Percentiles rank a stretch among this genome's conserved stretches.
Conservation (phyloP, 2,888 invertebrate species). For the Plemyria rubiginata region DNA sequence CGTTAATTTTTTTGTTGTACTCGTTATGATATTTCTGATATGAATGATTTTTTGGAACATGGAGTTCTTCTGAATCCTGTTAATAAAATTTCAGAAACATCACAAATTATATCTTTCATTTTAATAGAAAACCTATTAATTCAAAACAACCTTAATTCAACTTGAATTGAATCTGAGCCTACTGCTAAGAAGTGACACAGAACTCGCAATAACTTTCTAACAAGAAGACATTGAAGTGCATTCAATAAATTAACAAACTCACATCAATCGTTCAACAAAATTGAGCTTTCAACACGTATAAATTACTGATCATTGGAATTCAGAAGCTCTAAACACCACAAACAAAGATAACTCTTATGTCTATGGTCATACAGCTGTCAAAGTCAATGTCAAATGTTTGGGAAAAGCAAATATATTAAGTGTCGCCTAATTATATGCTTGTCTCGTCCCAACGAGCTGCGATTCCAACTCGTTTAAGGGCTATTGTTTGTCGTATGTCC, state of each 20-base stretch:
- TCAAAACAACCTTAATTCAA: background rate
- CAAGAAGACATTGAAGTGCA: conserved; percentile 12
- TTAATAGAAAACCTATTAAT: too few species aligned
- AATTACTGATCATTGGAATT: conserved; percentile 16
- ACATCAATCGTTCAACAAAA: conserved; percentile 29
- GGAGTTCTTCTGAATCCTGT: too few species aligned
- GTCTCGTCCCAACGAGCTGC: conserved; percentile 66
- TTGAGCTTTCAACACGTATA: conserved; percentile 31
- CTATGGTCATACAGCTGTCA: conserved; percentile 35
- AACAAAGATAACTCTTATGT: conserved; percentile 28
- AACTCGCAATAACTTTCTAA: conserved; percentile 8
- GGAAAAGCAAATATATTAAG: conserved; percentile 39
- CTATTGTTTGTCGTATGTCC: conserved; percentile 62
- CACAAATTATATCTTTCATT: too few species aligned
- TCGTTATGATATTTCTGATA: background rate
- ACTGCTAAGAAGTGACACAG: background rate
- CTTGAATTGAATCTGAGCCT: background rate
- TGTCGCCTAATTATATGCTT: conserved; percentile 68
- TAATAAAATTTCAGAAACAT: too few species aligned
- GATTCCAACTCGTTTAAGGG: conserved; percentile 78
- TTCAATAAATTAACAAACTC: conserved; percentile 24
- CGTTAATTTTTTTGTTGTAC: conserved; percentile 11
- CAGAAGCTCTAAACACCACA: conserved; percentile 5
- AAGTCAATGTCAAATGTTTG: conserved; percentile 27
- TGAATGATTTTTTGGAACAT: background rate